Base-by-base conservation (phyloP, 2,797 vertebrate species). In the Chaenodraco wilsoni region DNA sequence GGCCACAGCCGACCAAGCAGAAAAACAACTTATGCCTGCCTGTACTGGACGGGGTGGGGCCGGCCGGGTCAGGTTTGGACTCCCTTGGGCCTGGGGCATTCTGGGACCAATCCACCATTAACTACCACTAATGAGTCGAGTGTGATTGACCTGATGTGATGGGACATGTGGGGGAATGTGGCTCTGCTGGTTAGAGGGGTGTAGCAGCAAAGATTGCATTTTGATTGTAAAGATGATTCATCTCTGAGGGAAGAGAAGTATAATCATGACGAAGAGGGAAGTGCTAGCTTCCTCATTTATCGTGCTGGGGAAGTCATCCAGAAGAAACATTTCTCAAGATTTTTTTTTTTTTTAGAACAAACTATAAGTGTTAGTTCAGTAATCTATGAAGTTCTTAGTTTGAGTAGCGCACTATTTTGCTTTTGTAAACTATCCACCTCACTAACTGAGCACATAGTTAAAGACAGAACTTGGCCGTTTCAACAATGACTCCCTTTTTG, bases 121-220 rank as follows among this genome's bases (percentile, higher is more conserved):
- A 92, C 91, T 88, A 89, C 63, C 69, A 75, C 84, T 90, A 90
- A 93, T 89, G 82, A 92, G 87, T 72, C 80, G 60, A 86, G 79
- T 67, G 84, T 87, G 85, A 90, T 58, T 73, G 84, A 85, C 74
- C 76, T 69, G 78, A 66, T 76, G 56, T 43, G 65, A 79, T 59
- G 72, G 51, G 74, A 77, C 58, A 60, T 61, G 69, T 72, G 65
- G 65, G 21, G 21, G 27, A 67, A 75, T 76, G 81, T 48, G 65
- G 78, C 62, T 0, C 12, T 11, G 17, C 69, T 66, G 81, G 69
- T 84, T 76, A 49, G 63, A 79, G 57, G 56, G 59, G 70, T 66
- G 71, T 45, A 65, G 79, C 78, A 0, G 76, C 45, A 51, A 44
- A 52, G 19, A 77, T 55, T 49, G 31, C 51, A 66, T 74, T 77